Base-by-base conservation (phyloP, 92 coral and sea anemone species). In the Plumapathes pennacea region DNA sequence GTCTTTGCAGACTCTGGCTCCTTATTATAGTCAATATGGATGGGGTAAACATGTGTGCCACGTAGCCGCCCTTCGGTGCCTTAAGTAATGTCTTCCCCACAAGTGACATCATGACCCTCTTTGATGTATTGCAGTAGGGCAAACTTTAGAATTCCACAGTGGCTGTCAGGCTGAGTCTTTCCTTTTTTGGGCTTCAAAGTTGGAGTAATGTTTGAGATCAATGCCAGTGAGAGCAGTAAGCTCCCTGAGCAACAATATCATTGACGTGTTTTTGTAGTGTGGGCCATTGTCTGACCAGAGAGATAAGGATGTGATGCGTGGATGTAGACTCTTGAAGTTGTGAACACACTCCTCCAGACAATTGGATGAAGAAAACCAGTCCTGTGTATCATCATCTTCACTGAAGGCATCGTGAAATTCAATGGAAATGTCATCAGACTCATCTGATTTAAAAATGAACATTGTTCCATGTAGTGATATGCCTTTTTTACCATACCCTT, bases 251-350 rank as follows among this genome's bases (percentile, higher is more conserved):
- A 60, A 58, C 48, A 56, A 20, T 25, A 72, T 40, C 39, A 80
- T 46, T 5, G 50, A 38, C 4, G 83, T 61, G 57, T 75, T 82
- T 30, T 75, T 70, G 67, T 76, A 82, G 29, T 68, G 79, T 37
- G 83, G 51, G 7, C 89, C 83, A 75, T 82, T 82, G 62, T 81
- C 82, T 12, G 88, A 50, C 88, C 78, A 81, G 18, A 81, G 63
- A 41, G 54, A 32, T 0, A 39, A 7, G 7, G 15, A 9, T 9
- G 36, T 13, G 11, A 54, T 32, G 17, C 72, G 31, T 6, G 74
- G 69, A 32, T 64, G 65, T 15, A 65, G 66, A 3, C 14, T 10
- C 45, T 57, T 58, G 37, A 77, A 32, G 50, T 69, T 77, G 5
- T 41, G 32, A 10, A 37, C 42, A 19, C 50, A 42, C 32, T 57